Evolutionary conservation across 1,140 invertebrate species (phyloP), one percentile per base, ranked within the genome.

Genomic region (Hypsibius dujardini): DNA sequence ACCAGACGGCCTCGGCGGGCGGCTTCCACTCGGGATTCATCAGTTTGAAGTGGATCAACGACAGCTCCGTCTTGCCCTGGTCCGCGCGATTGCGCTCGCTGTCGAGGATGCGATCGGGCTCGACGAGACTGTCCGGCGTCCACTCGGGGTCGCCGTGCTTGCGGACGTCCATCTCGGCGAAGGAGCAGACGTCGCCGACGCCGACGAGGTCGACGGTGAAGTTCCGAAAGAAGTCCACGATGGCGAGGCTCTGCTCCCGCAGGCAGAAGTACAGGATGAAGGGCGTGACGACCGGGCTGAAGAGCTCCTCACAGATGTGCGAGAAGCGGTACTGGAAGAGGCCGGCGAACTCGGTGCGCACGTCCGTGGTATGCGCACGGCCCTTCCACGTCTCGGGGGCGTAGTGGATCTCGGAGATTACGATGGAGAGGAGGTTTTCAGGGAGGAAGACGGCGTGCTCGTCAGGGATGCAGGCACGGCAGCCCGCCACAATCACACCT

Each of bases 161-260:
- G 70, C 87, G 83, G 3, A 97, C 86, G 79, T 97, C 92, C 89
- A 95, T 90, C 80, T 92, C 86, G 47, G 95, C 93, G 81, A 98
- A 98, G 7, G 92, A 93, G 78, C 95, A 98, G 0, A 98, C 92
- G 79, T 98, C 95, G 1, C 95, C 95, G 1, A 97, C 93, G 0
- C 94, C 95, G 1, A 88, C 85, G 0, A 98, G 90, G 73, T 92
- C 89, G 2, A 97, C 90, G 0, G 95, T 98, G 77, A 96, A 97
- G 77, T 95, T 93, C 12, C 92, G 84, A 77, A 92, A 96, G 80
- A 98, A 98, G 78, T 97, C 93, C 0, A 98, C 90, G 71, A 97
- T 88, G 74, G 96, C 89, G 28, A 90, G 80, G 1, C 92, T 84
- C 74, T 86, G 85, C 2, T 86, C 84, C 46, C 90, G 84, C 72